Percentiles rank a stretch among this genome's conserved stretches.
Evolutionary conservation across 2,888 invertebrate genomes (phyloP).

Genomic region (Hypsopygia costalis): DNA sequence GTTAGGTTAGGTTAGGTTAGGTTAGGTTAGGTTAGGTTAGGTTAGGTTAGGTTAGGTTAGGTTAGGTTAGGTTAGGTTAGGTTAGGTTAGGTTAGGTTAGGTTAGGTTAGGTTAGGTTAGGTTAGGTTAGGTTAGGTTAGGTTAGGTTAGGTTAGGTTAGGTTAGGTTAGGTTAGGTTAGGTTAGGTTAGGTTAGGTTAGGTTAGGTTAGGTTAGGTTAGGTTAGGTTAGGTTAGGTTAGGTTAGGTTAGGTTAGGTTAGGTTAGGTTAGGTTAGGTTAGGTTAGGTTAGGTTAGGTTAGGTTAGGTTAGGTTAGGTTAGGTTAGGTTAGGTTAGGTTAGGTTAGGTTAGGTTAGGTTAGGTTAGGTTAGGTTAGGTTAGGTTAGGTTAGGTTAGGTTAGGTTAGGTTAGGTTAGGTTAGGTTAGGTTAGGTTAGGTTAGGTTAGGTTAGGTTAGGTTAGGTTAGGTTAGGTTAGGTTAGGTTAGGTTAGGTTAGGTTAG

Average conservation of each 20-base stretch:
- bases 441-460: slow-evolving; percentile 8
- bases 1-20: slow-evolving; percentile 14
- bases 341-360: slow-evolving; percentile 15
- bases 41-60: slow-evolving; percentile 13
- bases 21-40: slow-evolving; percentile 14
- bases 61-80: slow-evolving; percentile 15
- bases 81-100: slow-evolving; percentile 16
- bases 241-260: slow-evolving; percentile 16
- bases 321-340: slow-evolving; percentile 20
- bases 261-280: slow-evolving; percentile 20
- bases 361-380: slow-evolving; percentile 18
- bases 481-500: slow-evolving; percentile 15
- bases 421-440: slow-evolving; percentile 13
- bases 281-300: slow-evolving; percentile 19
- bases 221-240: slow-evolving; percentile 15
- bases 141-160: slow-evolving; percentile 17
- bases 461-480: slow-evolving; percentile 18
- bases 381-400: slow-evolving; percentile 18
- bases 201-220: slow-evolving; percentile 19
- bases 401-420: slow-evolving; percentile 20
- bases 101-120: slow-evolving; percentile 19
- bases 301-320: slow-evolving; percentile 19
- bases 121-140: slow-evolving; percentile 18
- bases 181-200: slow-evolving; percentile 18
- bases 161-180: slow-evolving; percentile 20